These are phyloP conservation scores for Pygocentrus nattereri DNA, from an alignment of 2,797 vertebrate species.

Conservation along the genomic window DNA sequence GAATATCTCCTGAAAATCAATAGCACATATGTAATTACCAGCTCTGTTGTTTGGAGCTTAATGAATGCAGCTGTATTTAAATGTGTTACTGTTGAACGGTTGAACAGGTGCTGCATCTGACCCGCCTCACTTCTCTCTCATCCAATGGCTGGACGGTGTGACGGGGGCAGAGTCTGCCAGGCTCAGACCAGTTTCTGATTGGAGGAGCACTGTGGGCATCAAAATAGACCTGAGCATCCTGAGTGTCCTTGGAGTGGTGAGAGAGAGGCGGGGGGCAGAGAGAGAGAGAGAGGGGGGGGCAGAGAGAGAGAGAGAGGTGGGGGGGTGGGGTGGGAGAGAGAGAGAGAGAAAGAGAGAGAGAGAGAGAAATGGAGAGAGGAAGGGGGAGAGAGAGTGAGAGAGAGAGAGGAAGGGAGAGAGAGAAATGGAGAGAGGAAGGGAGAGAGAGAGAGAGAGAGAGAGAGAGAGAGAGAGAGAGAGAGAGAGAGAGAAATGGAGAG, in stretches of 20 bases:
- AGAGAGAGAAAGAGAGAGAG: no score
- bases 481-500: no score
- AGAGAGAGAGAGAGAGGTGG: not conserved
- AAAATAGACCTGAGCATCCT: conserved; percentile 38
- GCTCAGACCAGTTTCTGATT: conserved; percentile 38
- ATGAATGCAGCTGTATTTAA: no score
- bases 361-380: not conserved
- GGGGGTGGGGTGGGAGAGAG: not conserved
- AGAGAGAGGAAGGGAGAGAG: not conserved
- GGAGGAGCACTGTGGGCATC: conserved; percentile 40
- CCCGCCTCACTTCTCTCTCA: not conserved
- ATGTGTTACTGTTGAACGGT: not conserved
- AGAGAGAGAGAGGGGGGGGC: not conserved
- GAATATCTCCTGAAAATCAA: no score
- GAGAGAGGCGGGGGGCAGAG: not conserved
- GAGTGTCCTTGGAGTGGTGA: conserved; percentile 47
- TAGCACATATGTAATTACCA: no score
- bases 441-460: not conserved
- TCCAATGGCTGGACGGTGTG: conserved; percentile 33
- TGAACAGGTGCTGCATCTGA: no score
- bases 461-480: no score
- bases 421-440: no score
- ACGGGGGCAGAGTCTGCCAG: conserved; percentile 13
- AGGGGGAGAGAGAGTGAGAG: no score
- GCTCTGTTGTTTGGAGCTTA: no score